Conservation (phyloP, 2,113 vertebrate genomes). For the Misgurnus anguillicaudatus region DNA sequence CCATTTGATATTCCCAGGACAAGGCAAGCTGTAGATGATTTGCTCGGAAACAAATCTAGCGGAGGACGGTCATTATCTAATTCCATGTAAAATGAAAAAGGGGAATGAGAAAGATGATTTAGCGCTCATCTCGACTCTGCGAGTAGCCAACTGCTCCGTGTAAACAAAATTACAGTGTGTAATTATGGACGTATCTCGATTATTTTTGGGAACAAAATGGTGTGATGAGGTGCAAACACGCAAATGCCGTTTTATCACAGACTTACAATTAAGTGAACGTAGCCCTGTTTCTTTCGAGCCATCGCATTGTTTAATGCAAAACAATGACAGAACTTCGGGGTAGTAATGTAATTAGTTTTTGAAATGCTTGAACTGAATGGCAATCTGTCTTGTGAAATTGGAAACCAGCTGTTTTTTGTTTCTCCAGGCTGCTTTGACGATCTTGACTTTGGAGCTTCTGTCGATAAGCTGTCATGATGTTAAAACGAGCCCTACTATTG, state of each 20-base stretch:
- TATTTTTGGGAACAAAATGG: conserved; percentile 39
- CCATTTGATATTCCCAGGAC: not conserved
- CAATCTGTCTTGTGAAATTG: conserved; percentile 57
- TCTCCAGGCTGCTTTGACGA: conserved; percentile 41
- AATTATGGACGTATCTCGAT: conserved; percentile 40
- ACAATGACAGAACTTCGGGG: conserved; percentile 57
- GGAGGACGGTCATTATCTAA: conserved; percentile 26
- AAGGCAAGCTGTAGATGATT: not conserved
- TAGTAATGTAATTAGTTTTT: conserved; percentile 59
- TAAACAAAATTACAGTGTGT: conserved; percentile 48
- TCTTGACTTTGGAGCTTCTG: conserved; percentile 33
- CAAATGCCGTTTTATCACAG: conserved; percentile 52
- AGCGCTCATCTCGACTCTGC: conserved; percentile 22
- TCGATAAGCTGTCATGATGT: conserved; percentile 14
- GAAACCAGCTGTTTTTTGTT: conserved; percentile 51
- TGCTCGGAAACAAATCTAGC: conserved; percentile 15
- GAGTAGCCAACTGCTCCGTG: conserved; percentile 39
- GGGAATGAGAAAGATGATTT: conserved; percentile 37
- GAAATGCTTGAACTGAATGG: conserved; percentile 53
- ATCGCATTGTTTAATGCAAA: conserved; percentile 50
- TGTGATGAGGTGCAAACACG: conserved; percentile 45
- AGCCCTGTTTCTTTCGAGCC: conserved; percentile 45
- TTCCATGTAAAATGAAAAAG: conserved; percentile 25
- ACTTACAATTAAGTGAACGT: conserved; percentile 48
- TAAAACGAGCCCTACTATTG: not conserved